Percentiles rank a stretch among this genome's conserved stretches.
Evolutionary conservation across 2,888 invertebrate genomes (phyloP).

Genomic region (Ectemnius cavifrons): DNA sequence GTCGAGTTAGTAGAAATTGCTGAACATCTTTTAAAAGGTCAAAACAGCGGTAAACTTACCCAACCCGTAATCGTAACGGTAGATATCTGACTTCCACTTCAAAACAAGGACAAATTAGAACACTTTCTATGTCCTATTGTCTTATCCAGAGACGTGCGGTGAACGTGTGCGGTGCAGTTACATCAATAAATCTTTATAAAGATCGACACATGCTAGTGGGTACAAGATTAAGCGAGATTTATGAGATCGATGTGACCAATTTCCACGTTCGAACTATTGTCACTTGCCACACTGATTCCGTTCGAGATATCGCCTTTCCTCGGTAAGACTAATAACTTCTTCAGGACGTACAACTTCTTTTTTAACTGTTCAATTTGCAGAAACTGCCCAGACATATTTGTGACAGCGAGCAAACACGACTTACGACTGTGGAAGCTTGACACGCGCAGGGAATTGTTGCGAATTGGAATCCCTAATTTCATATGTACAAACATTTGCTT

Average conservation of each 20-base stretch:
- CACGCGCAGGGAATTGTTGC: constrained; percentile 88
- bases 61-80: constrained; percentile 77
- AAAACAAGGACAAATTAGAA: not conserved
- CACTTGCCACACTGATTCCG: constrained; percentile 89
- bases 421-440: constrained; percentile 91
- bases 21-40: no score
- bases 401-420: constrained; percentile 90
- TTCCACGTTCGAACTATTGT: constrained; percentile 85
- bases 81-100: constrained; percentile 45
- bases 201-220: constrained; percentile 85
- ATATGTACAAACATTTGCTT: constrained; percentile 89
- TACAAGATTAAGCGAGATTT: constrained; percentile 89
- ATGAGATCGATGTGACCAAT: constrained; percentile 84
- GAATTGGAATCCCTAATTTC: constrained; percentile 93
- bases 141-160: constrained; percentile 79
- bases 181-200: constrained; percentile 84
- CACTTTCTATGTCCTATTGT: not conserved
- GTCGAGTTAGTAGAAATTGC: constrained; percentile 84
- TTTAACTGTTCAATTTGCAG: constrained; percentile 77
- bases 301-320: constrained; percentile 92
- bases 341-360: no score
- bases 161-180: constrained; percentile 84
- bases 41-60: no score
- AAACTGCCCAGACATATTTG: constrained; percentile 90
- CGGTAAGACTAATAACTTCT: constrained; percentile 80